Evolutionary conservation across 2,797 vertebrate species (phyloP).

Genomic region (Varecia variegata): DNA sequence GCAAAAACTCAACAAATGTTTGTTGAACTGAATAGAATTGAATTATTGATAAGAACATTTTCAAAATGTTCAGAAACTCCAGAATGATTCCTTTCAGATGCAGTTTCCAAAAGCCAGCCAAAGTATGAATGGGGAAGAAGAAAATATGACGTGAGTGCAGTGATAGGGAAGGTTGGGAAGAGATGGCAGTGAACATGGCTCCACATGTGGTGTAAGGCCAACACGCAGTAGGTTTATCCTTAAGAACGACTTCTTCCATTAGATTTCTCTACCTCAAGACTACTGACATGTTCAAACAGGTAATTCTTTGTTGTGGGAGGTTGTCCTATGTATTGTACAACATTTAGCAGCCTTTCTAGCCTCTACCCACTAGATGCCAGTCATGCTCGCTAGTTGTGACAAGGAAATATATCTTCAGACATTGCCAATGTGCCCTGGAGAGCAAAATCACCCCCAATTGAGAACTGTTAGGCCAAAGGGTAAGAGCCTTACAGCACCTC

Average conservation of each 20-base stretch:
- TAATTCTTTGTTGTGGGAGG: background rate
- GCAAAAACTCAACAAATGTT: constrained; percentile 47
- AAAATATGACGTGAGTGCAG: background rate
- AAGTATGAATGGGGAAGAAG: background rate
- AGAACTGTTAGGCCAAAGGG: background rate
- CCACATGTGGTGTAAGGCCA: background rate
- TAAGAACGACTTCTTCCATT: background rate
- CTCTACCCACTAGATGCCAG: background rate
- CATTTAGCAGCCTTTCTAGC: background rate
- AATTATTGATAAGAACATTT: constrained; percentile 60
- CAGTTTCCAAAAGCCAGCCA: constrained; percentile 36
- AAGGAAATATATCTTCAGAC: background rate
- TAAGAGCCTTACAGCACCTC: background rate
- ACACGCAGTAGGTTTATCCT: background rate
- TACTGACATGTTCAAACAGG: background rate
- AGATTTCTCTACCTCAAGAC: background rate
- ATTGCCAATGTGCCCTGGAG: background rate
- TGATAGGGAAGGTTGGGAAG: background rate
- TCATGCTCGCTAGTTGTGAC: background rate
- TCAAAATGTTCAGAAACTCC: constrained; percentile 36
- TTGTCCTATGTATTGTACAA: background rate
- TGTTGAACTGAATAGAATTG: constrained; percentile 52
- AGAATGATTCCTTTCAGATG: constrained; percentile 22
- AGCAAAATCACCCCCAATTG: background rate
- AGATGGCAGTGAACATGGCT: background rate